Percentiles rank a stretch among this genome's conserved stretches.
These are phyloP conservation scores for Hirtodrosophila confusa DNA, from an alignment of 2,888 invertebrate species.

Conservation along the genomic window DNA sequence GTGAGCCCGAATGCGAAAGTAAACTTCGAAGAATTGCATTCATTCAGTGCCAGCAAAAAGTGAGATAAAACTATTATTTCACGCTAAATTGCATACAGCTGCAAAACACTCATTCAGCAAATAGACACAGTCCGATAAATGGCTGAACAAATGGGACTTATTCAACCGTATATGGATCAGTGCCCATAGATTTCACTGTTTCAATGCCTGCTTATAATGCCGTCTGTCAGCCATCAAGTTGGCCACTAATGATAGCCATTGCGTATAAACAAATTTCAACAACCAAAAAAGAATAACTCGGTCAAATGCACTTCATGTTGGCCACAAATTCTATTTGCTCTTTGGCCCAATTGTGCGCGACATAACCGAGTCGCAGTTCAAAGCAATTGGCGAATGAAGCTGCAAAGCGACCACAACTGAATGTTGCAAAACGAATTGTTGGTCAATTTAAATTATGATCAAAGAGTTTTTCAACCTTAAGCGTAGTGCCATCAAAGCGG, in stretches of 20 bases:
- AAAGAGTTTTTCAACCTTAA: too few species aligned
- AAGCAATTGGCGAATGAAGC: too few species aligned
- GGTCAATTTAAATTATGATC: too few species aligned
- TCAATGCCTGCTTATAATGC: too few species aligned
- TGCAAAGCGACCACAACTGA: too few species aligned
- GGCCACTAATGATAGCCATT: slow-evolving; percentile 46
- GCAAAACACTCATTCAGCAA: slow-evolving; percentile 52
- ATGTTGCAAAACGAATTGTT: too few species aligned
- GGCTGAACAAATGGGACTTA: slow-evolving; percentile 4
- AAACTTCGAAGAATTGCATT: slow-evolving; percentile 31
- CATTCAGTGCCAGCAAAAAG: slow-evolving; percentile 31
- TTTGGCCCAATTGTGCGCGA: neutral
- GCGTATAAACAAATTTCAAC: slow-evolving; percentile 42
- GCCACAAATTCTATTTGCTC: slow-evolving; percentile 46
- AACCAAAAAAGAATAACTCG: neutral
- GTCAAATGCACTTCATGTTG: slow-evolving; percentile 25
- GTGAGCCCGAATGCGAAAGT: neutral
- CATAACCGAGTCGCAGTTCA: too few species aligned
- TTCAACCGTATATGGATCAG: too few species aligned
- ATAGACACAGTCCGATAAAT: slow-evolving; percentile 48
- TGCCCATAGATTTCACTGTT: too few species aligned
- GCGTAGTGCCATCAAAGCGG: too few species aligned
- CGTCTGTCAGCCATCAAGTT: slow-evolving; percentile 33
- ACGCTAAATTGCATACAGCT: slow-evolving; percentile 61
- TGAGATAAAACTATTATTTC: slow-evolving; percentile 56